Conservation (phyloP, 1,140 invertebrate species). For the Drosophila kikkawai region DNA sequence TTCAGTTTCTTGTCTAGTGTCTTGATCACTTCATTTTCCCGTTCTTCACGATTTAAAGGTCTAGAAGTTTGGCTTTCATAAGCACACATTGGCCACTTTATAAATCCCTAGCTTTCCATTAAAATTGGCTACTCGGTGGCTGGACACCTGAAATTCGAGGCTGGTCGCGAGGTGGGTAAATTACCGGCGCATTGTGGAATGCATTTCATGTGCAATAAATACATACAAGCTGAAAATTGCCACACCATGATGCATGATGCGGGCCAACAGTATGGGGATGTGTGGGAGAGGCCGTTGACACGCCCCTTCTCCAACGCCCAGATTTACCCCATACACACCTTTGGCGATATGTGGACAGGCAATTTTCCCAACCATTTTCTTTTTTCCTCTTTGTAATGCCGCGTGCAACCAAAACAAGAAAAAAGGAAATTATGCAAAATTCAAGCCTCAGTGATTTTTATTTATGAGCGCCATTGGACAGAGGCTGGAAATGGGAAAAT, state of each 20-base stretch:
- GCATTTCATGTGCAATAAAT: slow-evolving; percentile 65
- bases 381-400: slow-evolving; percentile 20
- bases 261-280: not conserved
- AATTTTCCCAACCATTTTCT: slow-evolving; percentile 60
- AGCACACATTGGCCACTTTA: slow-evolving; percentile 1
- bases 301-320: slow-evolving; percentile 13
- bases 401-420: slow-evolving; percentile 40
- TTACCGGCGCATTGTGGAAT: slow-evolving; percentile 58
- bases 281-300: slow-evolving; percentile 23
- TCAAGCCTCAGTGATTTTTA: slow-evolving; percentile 81
- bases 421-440: slow-evolving; percentile 70
- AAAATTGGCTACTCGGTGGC: not conserved
- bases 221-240: slow-evolving; percentile 51
- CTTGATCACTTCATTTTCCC: not conserved
- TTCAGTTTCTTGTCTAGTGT: too few relatives aligned
- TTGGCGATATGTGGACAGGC: slow-evolving; percentile 34
- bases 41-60: not conserved
- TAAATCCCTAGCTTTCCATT: slow-evolving; percentile 21
- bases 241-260: slow-evolving; percentile 39
- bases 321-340: slow-evolving; percentile 4
- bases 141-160: not conserved
- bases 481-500: slow-evolving; percentile 5
- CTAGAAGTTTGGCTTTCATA: not conserved
- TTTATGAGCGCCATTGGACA: slow-evolving; percentile 66
- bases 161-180: slow-evolving; percentile 21